Evolutionary conservation across 2,113 vertebrate genomes (phyloP).

Genomic region (Lagenorhynchus albirostris): DNA sequence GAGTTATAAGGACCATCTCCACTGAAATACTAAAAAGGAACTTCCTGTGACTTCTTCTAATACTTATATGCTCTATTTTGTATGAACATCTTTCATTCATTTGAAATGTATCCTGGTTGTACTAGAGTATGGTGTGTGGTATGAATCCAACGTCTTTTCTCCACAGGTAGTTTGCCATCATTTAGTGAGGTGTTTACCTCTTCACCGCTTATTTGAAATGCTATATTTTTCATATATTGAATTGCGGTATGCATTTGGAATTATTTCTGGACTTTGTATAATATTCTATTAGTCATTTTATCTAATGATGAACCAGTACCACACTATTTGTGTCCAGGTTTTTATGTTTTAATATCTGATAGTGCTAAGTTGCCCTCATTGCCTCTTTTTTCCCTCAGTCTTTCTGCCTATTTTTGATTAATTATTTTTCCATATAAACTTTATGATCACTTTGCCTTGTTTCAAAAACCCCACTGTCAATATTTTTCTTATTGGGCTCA

Average conservation of each 20-base stretch:
- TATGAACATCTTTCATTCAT: neutral
- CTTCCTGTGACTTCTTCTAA: neutral
- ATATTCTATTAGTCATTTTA: neutral
- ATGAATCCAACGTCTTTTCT: neutral
- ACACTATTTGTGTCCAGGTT: neutral
- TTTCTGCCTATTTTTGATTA: neutral
- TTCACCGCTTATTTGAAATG: neutral
- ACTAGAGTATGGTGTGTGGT: neutral
- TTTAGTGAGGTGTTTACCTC: constrained; percentile 2
- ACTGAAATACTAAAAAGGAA: neutral
- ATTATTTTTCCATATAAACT: neutral
- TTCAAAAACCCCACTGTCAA: neutral
- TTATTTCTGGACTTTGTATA: neutral
- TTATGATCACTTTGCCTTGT: neutral
- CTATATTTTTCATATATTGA: neutral
- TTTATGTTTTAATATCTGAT: neutral
- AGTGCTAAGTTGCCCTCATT: neutral
- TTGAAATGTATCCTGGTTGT: constrained; percentile 34
- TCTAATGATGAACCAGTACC: neutral
- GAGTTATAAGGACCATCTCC: neutral
- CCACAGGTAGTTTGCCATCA: neutral
- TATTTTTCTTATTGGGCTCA: neutral
- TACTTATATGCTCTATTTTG: neutral
- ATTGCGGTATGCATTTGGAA: neutral
- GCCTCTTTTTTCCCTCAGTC: neutral